Evolutionary conservation across 2,888 invertebrate species (phyloP).

Genomic region (Romanomermis culicivorax): DNA sequence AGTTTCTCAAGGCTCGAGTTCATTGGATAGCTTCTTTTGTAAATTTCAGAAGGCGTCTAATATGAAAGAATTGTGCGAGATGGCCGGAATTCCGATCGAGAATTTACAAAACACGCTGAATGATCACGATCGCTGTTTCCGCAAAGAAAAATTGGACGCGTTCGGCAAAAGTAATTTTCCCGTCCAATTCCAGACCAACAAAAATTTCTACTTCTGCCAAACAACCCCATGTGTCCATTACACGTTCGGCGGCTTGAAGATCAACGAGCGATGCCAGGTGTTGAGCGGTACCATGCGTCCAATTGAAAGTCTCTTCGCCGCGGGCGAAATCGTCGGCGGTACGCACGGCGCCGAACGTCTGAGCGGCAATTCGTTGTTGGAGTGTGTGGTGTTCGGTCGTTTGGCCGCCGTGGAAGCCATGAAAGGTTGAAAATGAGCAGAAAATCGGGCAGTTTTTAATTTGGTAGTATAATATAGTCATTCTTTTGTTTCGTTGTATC

Average conservation of each 20-base stretch:
- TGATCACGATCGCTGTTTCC: neutral
- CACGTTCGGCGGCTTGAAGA: conserved; percentile 27
- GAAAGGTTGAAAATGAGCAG: neutral
- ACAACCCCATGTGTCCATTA: conserved; percentile 23
- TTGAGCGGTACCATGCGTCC: neutral
- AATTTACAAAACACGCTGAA: neutral
- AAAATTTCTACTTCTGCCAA: conserved; percentile 19
- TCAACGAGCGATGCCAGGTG: too few relatives aligned
- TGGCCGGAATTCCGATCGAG: neutral
- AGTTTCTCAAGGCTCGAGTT: too few relatives aligned
- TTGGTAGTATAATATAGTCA: too few relatives aligned
- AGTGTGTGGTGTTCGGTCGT: conserved; percentile 27
- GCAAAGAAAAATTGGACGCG: conserved; percentile 1
- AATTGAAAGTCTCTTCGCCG: conserved; percentile 23
- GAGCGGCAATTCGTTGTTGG: conserved; percentile 27
- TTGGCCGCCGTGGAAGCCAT: neutral
- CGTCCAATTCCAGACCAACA: conserved; percentile 14
- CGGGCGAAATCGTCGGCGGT: conserved; percentile 27
- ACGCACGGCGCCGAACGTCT: conserved; percentile 26
- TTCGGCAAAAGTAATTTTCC: conserved; percentile 11
- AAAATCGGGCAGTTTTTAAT: too few relatives aligned
- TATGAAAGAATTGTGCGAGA: neutral
- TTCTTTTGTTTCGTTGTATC: too few relatives aligned
- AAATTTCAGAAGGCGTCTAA: neutral
- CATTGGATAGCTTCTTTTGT: too few relatives aligned